Percentiles rank a stretch among this genome's conserved stretches.
phyloP scores from a whole-genome alignment of 1,140 invertebrate genomes.

The Cydia fagiglandana region DNA sequence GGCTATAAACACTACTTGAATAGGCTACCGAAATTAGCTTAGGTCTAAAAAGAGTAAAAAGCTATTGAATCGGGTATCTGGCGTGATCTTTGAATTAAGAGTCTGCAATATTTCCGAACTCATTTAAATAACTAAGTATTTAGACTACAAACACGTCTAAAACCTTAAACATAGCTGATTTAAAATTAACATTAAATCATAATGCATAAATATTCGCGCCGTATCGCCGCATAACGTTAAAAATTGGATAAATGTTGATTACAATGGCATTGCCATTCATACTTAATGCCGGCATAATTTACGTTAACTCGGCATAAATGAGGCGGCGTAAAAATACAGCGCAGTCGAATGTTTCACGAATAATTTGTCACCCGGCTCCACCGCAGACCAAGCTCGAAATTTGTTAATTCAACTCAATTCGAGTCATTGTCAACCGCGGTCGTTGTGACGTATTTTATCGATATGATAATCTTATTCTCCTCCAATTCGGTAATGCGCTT shows the following conservation, averaged over 20 bases:
- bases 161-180: not conserved
- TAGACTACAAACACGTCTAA: no score
- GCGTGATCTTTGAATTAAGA: no score
- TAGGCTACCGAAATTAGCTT: no score
- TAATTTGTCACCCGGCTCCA: slow-evolving; percentile 2
- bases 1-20: no score
- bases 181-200: not conserved
- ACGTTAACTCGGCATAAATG: slow-evolving; percentile 16
- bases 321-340: not conserved
- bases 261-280: not conserved
- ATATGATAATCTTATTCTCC: slow-evolving; percentile 31
- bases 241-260: slow-evolving; percentile 11
- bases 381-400: slow-evolving; percentile 4
- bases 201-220: not conserved
- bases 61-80: no score
- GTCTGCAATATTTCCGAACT: no score
- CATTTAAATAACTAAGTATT: no score
- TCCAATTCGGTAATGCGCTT: slow-evolving; percentile 14
- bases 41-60: no score
- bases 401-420: slow-evolving; percentile 23
- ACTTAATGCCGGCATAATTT: slow-evolving; percentile 4
- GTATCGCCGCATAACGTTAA: not conserved
- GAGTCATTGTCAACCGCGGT: not conserved
- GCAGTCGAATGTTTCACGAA: slow-evolving; percentile 2
- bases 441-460: slow-evolving; percentile 24